Evolutionary conservation across 2,888 invertebrate genomes (phyloP), one percentile per base, ranked within the genome.

Genomic region (Fragum whitleyi): DNA sequence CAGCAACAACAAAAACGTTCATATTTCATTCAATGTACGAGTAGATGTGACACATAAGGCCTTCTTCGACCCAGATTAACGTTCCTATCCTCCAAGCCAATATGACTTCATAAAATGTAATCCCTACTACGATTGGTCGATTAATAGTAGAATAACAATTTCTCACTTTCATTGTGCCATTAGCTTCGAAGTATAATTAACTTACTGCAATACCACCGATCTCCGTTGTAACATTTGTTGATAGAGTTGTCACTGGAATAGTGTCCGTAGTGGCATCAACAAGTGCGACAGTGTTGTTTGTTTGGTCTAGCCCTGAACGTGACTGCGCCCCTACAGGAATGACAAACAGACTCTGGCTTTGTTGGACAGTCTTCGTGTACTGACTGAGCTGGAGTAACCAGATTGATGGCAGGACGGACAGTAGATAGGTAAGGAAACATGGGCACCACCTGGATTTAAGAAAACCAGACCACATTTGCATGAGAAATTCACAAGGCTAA

Each of bases 381-480:
- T 81, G 83, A n/a, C 76, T 74, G 23, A 89, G 81, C 79, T 87
- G 88, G 61, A 88, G 87, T 68, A 87, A 81, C 89, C 88, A 90
- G 51, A 87, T 86, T 3, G 86, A 81, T 11, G 87, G 91, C 69
- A 87, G 81, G 72, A 83, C 89, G 71, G 79, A 80, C 39, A 70
- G 72, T 74, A 89, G 88, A 89, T 79, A 89, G 70, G 81, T 69
- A 70, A 89, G 65, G 57, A 90, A 89, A 81, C 88, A 87, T 9
- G 88, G 87, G 59, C 87, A 88, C 73, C 89, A 82, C 87, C 90
- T 90, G 81, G 47, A 36, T n/a, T n/a, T n/a, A n/a, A n/a, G n/a
- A n/a, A n/a, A n/a, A n/a, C n/a, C n/a, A 11, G 77, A 83, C 32
- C 47, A 28, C 97, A 93, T 67, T 14, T 16, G 53, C 26, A 21